Evolutionary conservation across 2,888 invertebrate genomes (phyloP), one percentile per base, ranked within the genome.

Genomic region (Tetramorium bicarinatum): DNA sequence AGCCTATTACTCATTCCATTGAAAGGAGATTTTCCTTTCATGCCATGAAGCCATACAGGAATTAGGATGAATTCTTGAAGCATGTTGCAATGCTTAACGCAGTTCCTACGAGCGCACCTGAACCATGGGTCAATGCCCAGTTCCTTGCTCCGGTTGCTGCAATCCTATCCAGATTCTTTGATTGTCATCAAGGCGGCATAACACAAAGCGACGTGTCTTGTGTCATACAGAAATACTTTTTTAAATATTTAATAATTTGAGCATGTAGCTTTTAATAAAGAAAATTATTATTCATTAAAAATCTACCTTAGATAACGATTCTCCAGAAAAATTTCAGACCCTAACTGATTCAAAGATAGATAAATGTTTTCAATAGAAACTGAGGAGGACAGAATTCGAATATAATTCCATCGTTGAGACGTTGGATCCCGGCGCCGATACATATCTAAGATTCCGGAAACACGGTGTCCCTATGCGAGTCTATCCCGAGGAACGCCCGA

Each of bases 41-140:
- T 79, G 75, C 44, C 38, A n/a, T 29, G 9, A 29, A 56, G 21
- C 34, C 13, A 15, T 72, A 49, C 38, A 38, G 2, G 54, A 85
- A 79, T 82, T 85, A 54, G 85, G 62, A 88, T 91, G 80, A 85
- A 90, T 88, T 81, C 86, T 77, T 80, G 64, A 86, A 72, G 66
- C 83, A 66, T 66, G 87, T 74, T 83, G 88, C 85, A 87, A 83
- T 81, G 81, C 85, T 34, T 62, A 81, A 67, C 82, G 80, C 52
- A 66, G 59, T 75, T 69, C 47, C 62, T 59, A 77, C 66, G 49
- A 18, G 77, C 77, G 71, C 86, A 91, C 85, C 91, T 91, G 88
- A 89, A 86, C 80, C 76, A n/a, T 67, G 54, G 72, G 82, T 41
- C 67, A 84, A 85, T 88, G 88, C 87, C 89, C 89, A 85, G 86